Evolutionary conservation across 2,888 invertebrate species (phyloP), one percentile per base, ranked within the genome.

Genomic region (Oxyscelio sp.): DNA sequence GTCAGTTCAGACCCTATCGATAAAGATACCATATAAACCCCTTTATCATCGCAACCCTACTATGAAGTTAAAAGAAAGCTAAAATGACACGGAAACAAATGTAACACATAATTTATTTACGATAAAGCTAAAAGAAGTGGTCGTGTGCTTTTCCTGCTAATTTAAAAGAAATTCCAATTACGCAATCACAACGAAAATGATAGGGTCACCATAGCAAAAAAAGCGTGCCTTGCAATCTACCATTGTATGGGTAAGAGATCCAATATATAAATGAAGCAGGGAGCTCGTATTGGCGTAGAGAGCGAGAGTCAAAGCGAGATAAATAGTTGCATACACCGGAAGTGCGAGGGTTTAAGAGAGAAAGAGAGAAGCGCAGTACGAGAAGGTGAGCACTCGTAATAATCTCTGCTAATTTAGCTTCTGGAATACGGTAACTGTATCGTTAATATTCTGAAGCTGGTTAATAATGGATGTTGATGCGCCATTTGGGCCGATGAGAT

Each of bases 401-500:
- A 93, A 94, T 93, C 93, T 92, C 90, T 90, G 90, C 92, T 93
- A 94, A 93, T 93, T 93, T 92, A 92, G 92, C 92, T 91, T 90
- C 93, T 91, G 92, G 92, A 93, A 93, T 93, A 93, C 92, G 91
- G 91, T 92, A 93, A 93, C 92, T 91, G 93, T 92, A 92, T 92
- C 91, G 92, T 94, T 94, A 94, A 94, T 94, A 94, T 93, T 94
- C 93, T 92, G 92, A 90, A 92, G 88, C 90, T 87, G 90, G 90
- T 94, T 91, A 94, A 94, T 94, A 93, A 93, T 94, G 89, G 91
- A 94, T 92, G 93, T 92, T 94, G 93, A 94, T 94, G 93, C 91
- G 93, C 93, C 93, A 93, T 93, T 94, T 93, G 93, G 92, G 92
- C 93, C 93, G 93, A 93, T 93, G 93, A 94, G 93, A 92, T 94